Evolutionary conservation across 2,797 vertebrate genomes (phyloP).

Genomic region (Amphiprion clarkii): DNA sequence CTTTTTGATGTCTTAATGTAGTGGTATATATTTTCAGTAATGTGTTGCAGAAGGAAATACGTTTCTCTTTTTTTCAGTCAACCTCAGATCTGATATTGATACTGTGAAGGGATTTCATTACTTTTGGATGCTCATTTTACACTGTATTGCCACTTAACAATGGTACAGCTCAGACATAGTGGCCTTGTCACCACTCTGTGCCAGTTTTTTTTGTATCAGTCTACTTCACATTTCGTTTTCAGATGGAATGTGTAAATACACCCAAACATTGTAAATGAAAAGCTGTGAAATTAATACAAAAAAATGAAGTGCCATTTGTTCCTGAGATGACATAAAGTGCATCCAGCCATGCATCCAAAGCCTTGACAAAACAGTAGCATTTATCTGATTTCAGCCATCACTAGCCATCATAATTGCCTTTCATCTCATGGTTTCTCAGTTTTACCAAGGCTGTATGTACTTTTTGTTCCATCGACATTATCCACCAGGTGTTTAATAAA

Average conservation of each 20-base stretch:
- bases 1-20: slow-evolving; percentile 39
- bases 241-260: slow-evolving; percentile 74
- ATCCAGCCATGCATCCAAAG: slow-evolving; percentile 65
- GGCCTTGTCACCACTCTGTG: slow-evolving; percentile 88
- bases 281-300: slow-evolving; percentile 79
- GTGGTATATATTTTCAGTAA: slow-evolving; percentile 42
- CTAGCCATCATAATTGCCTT: slow-evolving; percentile 25
- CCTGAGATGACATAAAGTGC: slow-evolving; percentile 63
- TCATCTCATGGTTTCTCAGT: slow-evolving; percentile 21
- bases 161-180: slow-evolving; percentile 77
- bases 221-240: slow-evolving; percentile 77
- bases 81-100: slow-evolving; percentile 48
- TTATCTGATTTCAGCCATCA: slow-evolving; percentile 40
- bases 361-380: slow-evolving; percentile 66
- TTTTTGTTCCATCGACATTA: slow-evolving; percentile 11
- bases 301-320: slow-evolving; percentile 80
- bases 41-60: slow-evolving; percentile 28
- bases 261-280: slow-evolving; percentile 70
- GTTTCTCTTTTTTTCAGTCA: slow-evolving; percentile 36
- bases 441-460: slow-evolving; percentile 18
- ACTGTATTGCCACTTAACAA: slow-evolving; percentile 54
- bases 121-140: slow-evolving; percentile 46
- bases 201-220: slow-evolving; percentile 74
- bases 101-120: slow-evolving; percentile 72
- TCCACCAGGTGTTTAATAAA: slow-evolving; percentile 21